Evolutionary conservation across 1,140 invertebrate species (phyloP), one percentile per base, ranked within the genome.

Genomic region (Papilio dardanus): DNA sequence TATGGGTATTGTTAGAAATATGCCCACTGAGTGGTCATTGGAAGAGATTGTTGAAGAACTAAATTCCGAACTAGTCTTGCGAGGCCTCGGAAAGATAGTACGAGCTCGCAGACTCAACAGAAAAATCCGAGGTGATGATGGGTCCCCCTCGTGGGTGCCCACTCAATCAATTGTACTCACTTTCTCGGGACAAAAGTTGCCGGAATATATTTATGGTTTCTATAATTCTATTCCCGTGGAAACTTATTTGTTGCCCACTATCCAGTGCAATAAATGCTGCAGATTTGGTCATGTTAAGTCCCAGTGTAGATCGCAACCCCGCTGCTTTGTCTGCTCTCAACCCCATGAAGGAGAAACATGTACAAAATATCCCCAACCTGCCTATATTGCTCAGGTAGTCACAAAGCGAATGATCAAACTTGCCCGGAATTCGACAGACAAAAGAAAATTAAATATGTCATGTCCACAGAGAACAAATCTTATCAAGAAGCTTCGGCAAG

Each of bases 311-410:
- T 80, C 76, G 5, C 66, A 77, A 1, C 76, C 76, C 21, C 37
- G 78, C 7, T 80, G 79, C 31, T 81, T 71, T 46, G n/a, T 71
- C 21, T 78, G 75, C 54, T 73, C 75, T 1, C 77, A 78, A 40
- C 50, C 33, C 0, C 74, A 77, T n/a, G 12, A 21, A 24, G 76
- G 79, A 8, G 74, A 76, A 10, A 16, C 21, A 1, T 78, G 77
- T 21, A 46, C 16, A 46, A 46, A 7, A 46, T n/a, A 24, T 54
- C 50, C 19, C 50, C 50, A 3, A 54, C 50, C 10, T 54, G 50
- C 8, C 50, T 62, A 6, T 19, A 12, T 24, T 66, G 68, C 16
- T 30, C 54, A 0, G 67, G 75, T 30, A 21, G 33, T 33, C 31
- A 74, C 40, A 7, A 1, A n/a, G 62, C 42, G 0, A 46, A 46